phyloP scores from a whole-genome alignment of 2,113 vertebrate genomes.

The Menura novaehollandiae region DNA sequence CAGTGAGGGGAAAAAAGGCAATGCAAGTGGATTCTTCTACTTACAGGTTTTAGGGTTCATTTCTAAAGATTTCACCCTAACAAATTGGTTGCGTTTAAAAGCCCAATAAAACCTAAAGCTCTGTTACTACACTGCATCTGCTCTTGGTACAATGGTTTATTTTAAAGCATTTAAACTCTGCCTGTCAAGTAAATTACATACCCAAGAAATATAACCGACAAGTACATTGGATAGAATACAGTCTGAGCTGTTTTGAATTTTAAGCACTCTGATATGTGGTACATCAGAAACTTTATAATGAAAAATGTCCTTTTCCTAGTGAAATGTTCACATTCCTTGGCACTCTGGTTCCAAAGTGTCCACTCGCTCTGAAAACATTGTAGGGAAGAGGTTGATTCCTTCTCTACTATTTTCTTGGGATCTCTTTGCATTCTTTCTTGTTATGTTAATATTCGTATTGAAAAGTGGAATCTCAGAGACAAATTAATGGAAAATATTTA shows the following conservation, averaged over 20 bases:
- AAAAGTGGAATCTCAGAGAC: background rate
- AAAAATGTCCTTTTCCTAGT: background rate
- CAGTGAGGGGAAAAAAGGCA: background rate
- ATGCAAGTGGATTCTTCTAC: background rate
- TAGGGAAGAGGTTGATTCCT: background rate
- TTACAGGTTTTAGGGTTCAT: background rate
- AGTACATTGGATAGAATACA: background rate
- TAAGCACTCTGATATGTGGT: background rate
- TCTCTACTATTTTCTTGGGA: background rate
- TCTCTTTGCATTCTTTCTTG: background rate
- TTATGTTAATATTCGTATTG: background rate
- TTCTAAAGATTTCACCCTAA: conserved; percentile 48
- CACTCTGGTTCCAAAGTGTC: background rate
- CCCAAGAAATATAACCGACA: conserved; percentile 1
- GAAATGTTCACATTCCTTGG: background rate
- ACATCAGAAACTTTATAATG: background rate
- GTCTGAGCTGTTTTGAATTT: background rate
- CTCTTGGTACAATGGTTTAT: conserved; percentile 31
- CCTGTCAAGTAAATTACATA: conserved; percentile 57
- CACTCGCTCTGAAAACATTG: background rate
- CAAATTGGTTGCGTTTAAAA: conserved; percentile 55
- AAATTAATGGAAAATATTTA: background rate
- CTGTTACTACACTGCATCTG: conserved; percentile 10
- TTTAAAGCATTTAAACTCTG: conserved; percentile 51
- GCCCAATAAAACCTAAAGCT: conserved; percentile 29